Evolutionary conservation across 1,140 invertebrate species (phyloP).

Genomic region (Pseudachorutes palmiensis): DNA sequence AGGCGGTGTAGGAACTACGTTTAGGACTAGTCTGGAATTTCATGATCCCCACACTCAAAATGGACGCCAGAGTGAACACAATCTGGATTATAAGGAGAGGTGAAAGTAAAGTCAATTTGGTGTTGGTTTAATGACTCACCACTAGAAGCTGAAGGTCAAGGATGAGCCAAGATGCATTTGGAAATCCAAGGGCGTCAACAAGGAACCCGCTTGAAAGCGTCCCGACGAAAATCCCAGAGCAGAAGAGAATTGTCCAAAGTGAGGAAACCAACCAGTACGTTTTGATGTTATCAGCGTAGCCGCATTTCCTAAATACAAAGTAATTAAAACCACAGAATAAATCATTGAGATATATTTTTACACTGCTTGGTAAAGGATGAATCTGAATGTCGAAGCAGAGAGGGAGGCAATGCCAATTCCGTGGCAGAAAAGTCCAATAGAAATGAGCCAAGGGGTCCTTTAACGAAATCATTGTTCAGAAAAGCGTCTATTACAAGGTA

Average conservation of each 20-base stretch:
- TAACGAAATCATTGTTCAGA: background rate
- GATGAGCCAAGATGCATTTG: constrained; percentile 60
- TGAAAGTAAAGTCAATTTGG: too few relatives aligned
- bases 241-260: constrained; percentile 75
- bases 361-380: background rate
- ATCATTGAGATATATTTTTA: constrained; percentile 6
- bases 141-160: constrained; percentile 55
- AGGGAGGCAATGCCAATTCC: constrained; percentile 1
- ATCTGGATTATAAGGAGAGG: too few relatives aligned
- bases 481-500: background rate
- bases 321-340: background rate
- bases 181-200: constrained; percentile 63
- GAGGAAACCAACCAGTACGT: constrained; percentile 76
- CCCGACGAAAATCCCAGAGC: constrained; percentile 66
- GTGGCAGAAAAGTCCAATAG: background rate
- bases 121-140: constrained; percentile 49
- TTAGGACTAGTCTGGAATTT: background rate
- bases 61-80: background rate
- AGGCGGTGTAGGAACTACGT: background rate
- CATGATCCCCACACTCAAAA: background rate
- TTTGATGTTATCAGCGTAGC: constrained; percentile 51
- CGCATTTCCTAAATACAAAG: constrained; percentile 24
- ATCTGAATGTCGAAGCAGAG: background rate
- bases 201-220: constrained; percentile 67
- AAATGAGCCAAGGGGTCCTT: background rate